Conservation (phyloP, 2,797 vertebrate genomes). For the Oreochromis grahami region DNA sequence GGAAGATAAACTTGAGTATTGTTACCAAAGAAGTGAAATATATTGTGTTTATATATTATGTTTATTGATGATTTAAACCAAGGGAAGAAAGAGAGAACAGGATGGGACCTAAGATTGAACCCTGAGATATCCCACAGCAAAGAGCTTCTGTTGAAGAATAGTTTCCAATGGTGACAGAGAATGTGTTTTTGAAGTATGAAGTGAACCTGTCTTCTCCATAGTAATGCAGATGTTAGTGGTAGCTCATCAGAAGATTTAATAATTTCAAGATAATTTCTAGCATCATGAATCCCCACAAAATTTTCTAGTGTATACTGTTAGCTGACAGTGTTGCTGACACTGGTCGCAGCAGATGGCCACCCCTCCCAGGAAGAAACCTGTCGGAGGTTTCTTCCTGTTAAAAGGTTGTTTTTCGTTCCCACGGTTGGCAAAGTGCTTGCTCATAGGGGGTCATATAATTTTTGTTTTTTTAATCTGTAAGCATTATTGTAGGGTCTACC, state of each 20-base stretch:
- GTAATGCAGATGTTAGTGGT: background rate
- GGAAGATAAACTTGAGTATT: background rate
- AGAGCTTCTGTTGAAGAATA: background rate
- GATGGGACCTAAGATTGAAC: background rate
- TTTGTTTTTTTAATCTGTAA: rapidly evolving
- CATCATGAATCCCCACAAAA: background rate
- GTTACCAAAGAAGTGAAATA: background rate
- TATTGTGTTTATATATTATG: background rate
- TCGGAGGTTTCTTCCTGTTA: background rate
- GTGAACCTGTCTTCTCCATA: background rate
- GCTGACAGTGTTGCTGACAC: background rate
- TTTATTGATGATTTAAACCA: background rate
- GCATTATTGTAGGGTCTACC: background rate
- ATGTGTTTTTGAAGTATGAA: background rate
- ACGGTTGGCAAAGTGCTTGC: background rate
- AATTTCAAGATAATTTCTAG: background rate
- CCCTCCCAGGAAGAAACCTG: background rate
- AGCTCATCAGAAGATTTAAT: background rate
- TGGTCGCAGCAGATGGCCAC: background rate
- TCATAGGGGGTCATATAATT: background rate
- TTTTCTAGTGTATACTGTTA: background rate
- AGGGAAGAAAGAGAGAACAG: background rate
- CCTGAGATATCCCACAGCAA: background rate
- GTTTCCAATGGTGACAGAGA: background rate
- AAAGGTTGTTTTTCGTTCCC: background rate